phyloP scores from a whole-genome alignment of 2,113 vertebrate species.

The Lepus europaeus region DNA sequence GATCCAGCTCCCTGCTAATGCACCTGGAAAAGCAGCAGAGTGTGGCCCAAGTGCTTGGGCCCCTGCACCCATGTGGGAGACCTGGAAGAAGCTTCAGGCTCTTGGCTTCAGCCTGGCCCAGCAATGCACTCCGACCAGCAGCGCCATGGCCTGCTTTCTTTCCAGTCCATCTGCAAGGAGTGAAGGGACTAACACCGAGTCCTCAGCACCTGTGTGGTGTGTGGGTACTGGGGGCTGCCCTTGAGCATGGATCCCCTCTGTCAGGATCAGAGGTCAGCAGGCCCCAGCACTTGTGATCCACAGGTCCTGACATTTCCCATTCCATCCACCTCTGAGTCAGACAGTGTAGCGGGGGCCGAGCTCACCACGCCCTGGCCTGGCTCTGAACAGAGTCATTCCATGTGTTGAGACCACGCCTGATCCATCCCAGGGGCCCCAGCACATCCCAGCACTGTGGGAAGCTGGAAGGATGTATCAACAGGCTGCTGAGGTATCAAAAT shows the following conservation, averaged over 20 bases:
- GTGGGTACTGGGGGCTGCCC: neutral
- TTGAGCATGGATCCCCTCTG: neutral
- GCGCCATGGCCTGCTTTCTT: neutral
- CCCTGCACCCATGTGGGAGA: too few relatives aligned
- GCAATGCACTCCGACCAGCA: neutral
- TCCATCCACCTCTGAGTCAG: conserved; percentile 63
- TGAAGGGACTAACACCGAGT: neutral
- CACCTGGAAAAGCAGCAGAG: too few relatives aligned
- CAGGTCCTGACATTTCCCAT: neutral
- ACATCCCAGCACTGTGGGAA: conserved; percentile 50
- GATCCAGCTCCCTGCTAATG: too few relatives aligned
- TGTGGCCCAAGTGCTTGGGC: too few relatives aligned
- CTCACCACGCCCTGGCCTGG: neutral
- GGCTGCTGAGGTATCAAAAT: conserved; percentile 69
- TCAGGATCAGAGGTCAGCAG: neutral
- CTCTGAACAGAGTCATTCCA: conserved; percentile 37
- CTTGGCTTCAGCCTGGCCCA: too few relatives aligned
- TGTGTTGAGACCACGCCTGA: conserved; percentile 22
- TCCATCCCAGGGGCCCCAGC: neutral
- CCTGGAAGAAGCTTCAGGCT: too few relatives aligned
- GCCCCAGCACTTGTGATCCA: neutral
- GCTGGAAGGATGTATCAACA: conserved; percentile 48
- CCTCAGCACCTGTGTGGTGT: neutral
- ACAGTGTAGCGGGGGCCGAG: neutral
- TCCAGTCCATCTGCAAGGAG: neutral